A percentile compares a stretch with the other conserved stretches of the same genome.
phyloP scores from a whole-genome alignment of 1,140 invertebrate genomes.

The Zaprionus ornatus region DNA sequence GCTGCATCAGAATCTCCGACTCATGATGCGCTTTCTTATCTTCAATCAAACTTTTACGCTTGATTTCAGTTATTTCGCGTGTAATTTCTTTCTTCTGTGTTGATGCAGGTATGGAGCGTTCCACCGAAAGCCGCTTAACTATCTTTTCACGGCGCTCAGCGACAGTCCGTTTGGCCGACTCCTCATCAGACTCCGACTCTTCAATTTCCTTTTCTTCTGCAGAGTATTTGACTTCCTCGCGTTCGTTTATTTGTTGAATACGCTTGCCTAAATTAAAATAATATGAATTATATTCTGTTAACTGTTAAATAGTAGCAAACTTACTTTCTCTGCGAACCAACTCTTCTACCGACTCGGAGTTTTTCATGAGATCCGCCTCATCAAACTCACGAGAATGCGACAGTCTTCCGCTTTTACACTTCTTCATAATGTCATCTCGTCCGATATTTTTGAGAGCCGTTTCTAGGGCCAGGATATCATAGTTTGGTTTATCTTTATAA shows the following conservation, averaged over 20 bases:
- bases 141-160: conserved; percentile 89
- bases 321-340: conserved; percentile 84
- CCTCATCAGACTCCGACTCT: conserved; percentile 86
- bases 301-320: not conserved
- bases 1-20: conserved; percentile 84
- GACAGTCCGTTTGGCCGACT: conserved; percentile 88
- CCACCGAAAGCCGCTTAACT: conserved; percentile 87
- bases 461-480: conserved; percentile 91
- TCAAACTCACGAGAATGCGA: conserved; percentile 85
- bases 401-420: conserved; percentile 88
- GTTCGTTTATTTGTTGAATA: conserved; percentile 85
- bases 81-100: conserved; percentile 88
- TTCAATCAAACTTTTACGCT: conserved; percentile 87
- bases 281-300: conserved; percentile 10
- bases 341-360: conserved; percentile 88
- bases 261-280: conserved; percentile 67
- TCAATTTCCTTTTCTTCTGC: conserved; percentile 89
- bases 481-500: conserved; percentile 84
- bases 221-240: conserved; percentile 89
- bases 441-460: conserved; percentile 94
- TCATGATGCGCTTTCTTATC: conserved; percentile 86
- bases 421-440: conserved; percentile 96
- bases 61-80: conserved; percentile 89
- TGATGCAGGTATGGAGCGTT: conserved; percentile 87
- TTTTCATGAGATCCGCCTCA: conserved; percentile 90